Evolutionary conservation across 2,888 invertebrate genomes (phyloP).

Genomic region (Polyploca ridens): DNA sequence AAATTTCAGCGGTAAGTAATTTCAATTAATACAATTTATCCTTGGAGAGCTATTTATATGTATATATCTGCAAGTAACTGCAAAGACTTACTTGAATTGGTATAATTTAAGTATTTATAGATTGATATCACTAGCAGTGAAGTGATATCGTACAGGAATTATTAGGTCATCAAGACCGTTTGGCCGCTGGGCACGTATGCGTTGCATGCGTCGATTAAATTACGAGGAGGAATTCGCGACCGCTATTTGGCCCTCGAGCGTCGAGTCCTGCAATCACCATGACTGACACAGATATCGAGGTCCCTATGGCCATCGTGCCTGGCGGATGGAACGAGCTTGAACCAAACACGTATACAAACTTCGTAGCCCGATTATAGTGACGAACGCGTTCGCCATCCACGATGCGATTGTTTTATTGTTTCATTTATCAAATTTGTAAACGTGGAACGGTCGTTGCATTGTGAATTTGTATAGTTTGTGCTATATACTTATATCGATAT

Average conservation of each 20-base stretch:
- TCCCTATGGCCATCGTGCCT: slow-evolving; percentile 66
- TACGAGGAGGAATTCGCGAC: slow-evolving; percentile 83
- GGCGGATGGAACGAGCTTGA: slow-evolving; percentile 44
- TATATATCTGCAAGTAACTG: slow-evolving; percentile 7
- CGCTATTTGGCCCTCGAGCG: slow-evolving; percentile 78
- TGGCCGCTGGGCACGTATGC: slow-evolving; percentile 73
- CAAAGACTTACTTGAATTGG: slow-evolving; percentile 16
- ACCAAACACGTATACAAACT: slow-evolving; percentile 55
- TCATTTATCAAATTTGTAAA: slow-evolving; percentile 72
- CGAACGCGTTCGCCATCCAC: slow-evolving; percentile 69
- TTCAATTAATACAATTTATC: not conserved
- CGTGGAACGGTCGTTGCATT: slow-evolving; percentile 67
- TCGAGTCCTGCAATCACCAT: slow-evolving; percentile 61
- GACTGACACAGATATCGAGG: slow-evolving; percentile 77
- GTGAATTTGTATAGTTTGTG: slow-evolving; percentile 29
- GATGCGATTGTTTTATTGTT: slow-evolving; percentile 68
- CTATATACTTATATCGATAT: not conserved
- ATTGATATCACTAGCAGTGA: slow-evolving; percentile 48
- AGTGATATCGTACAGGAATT: slow-evolving; percentile 64
- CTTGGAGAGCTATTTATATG: not conserved
- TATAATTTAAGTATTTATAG: slow-evolving; percentile 38
- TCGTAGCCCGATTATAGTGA: slow-evolving; percentile 60
- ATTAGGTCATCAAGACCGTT: slow-evolving; percentile 79
- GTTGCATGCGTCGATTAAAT: slow-evolving; percentile 73
- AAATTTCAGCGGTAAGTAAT: slow-evolving; percentile 71